phyloP scores from a whole-genome alignment of 2,888 invertebrate genomes.

The Drosophila meridionalis region DNA sequence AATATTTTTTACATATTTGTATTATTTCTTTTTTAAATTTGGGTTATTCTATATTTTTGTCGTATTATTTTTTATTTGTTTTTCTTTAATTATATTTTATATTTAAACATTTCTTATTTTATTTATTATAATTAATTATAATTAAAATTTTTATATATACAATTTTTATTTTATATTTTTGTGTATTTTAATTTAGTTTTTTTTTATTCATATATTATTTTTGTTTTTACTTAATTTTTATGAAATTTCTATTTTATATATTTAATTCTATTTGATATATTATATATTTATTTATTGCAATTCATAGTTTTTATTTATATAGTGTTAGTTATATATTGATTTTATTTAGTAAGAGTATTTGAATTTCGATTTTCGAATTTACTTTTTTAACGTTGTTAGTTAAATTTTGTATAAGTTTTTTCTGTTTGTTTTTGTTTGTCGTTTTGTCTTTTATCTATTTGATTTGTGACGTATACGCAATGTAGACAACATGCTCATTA shows the following conservation, averaged over 20 bases:
- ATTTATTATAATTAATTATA: too few relatives aligned
- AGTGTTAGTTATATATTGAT: background rate
- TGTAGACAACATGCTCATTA: constrained; percentile 30
- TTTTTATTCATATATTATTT: too few relatives aligned
- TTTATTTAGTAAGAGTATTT: constrained; percentile 3
- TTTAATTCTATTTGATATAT: background rate
- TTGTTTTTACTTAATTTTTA: too few relatives aligned
- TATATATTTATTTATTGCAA: background rate
- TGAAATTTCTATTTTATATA: background rate
- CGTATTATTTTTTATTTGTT: too few relatives aligned
- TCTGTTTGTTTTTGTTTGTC: constrained; percentile 5
- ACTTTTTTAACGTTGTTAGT: background rate
- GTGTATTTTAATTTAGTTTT: too few relatives aligned
- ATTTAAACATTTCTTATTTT: too few relatives aligned
- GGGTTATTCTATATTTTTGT: too few relatives aligned
- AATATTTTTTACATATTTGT: too few relatives aligned
- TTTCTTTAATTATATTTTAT: too few relatives aligned
- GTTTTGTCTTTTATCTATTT: constrained; percentile 11
- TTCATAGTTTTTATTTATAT: background rate
- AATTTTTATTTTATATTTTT: too few relatives aligned
- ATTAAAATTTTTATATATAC: too few relatives aligned
- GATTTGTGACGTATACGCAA: constrained; percentile 64
- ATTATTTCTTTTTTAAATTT: too few relatives aligned
- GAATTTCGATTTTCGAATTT: background rate
- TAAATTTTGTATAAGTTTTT: background rate